Evolutionary conservation across 2,888 invertebrate genomes (phyloP).

Genomic region (Nephrotoma appendiculata): DNA sequence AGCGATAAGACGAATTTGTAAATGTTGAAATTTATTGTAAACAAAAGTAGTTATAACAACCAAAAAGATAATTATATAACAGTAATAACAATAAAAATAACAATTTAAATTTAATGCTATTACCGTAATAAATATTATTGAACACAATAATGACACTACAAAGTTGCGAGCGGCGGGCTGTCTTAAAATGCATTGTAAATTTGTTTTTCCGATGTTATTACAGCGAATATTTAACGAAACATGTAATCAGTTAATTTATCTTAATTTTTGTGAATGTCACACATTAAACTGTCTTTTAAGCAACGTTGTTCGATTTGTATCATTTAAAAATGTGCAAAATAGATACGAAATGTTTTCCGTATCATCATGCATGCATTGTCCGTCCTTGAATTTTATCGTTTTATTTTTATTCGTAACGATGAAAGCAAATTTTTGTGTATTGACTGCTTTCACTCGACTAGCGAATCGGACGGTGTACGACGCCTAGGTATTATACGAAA

Average conservation of each 20-base stretch:
- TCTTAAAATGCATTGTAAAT: neutral
- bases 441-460: neutral
- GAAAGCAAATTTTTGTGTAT: neutral
- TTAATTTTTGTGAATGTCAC: neutral
- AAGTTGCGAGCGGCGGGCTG: too few species aligned
- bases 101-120: neutral
- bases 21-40: neutral
- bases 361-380: neutral
- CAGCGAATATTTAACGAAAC: too few species aligned
- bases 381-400: neutral
- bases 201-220: neutral
- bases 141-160: too few species aligned
- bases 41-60: neutral
- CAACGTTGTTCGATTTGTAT: neutral
- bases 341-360: neutral
- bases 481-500: neutral
- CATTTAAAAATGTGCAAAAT: neutral
- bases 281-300: neutral
- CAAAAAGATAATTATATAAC: neutral
- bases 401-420: neutral
- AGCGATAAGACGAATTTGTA: too few species aligned
- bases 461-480: neutral
- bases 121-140: neutral
- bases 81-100: neutral
- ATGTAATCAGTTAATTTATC: neutral